Evolutionary conservation across 1,140 invertebrate genomes (phyloP).

Genomic region (Sinella curviseta): DNA sequence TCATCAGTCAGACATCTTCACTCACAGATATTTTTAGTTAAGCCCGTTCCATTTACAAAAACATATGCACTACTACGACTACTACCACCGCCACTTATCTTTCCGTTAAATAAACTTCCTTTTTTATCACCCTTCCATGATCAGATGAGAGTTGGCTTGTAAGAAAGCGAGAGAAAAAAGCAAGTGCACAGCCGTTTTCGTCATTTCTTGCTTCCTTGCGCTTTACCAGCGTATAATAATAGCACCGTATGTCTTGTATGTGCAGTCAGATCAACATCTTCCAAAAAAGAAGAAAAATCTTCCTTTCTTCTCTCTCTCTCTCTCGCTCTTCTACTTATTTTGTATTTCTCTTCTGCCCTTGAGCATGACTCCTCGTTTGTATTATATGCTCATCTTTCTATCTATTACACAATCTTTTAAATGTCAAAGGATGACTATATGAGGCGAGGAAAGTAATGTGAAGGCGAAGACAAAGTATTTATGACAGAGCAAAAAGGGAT

Average conservation of each 20-base stretch:
- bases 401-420: constrained; percentile 12
- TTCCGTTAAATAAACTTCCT: not conserved
- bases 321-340: not conserved
- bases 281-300: no score
- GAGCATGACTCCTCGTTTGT: not conserved
- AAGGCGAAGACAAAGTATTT: constrained; percentile 4
- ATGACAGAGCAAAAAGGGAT: not conserved
- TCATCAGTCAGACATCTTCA: not conserved
- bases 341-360: not conserved
- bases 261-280: no score
- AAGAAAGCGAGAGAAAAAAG: no score
- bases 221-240: not conserved
- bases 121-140: constrained; percentile 10
- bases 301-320: not conserved
- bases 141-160: no score
- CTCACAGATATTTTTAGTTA: not conserved
- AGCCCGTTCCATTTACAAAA: not conserved
- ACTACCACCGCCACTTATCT: not conserved
- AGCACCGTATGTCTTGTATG: no score
- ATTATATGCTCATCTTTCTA: not conserved
- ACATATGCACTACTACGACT: not conserved
- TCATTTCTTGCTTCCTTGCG: constrained; percentile 10
- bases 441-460: not conserved
- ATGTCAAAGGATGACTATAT: not conserved
- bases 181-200: not conserved